Conservation (phyloP, 2,888 invertebrate genomes). For the Exephanes ischioxanthus region DNA sequence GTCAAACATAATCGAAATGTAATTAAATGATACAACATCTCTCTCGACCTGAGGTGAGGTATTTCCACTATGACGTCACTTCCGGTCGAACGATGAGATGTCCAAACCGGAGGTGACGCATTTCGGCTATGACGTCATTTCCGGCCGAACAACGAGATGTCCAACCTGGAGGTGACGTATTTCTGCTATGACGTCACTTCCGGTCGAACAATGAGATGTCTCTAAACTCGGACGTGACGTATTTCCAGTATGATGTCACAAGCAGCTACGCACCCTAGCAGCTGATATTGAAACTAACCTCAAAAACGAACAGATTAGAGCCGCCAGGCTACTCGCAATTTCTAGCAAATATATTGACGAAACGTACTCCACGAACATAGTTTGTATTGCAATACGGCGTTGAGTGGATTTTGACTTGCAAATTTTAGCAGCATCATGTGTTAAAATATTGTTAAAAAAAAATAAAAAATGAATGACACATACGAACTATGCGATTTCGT, state of each 20-base stretch:
- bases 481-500: conserved; percentile 81
- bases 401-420: neutral
- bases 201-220: too few species aligned
- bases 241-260: neutral
- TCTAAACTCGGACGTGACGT: too few species aligned
- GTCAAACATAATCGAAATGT: neutral
- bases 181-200: neutral
- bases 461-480: conserved; percentile 54
- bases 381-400: neutral
- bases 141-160: too few species aligned
- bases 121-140: too few species aligned
- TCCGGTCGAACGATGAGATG: too few species aligned
- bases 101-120: too few species aligned
- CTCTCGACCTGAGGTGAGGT: too few species aligned
- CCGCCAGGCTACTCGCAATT: neutral
- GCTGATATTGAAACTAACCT: neutral
- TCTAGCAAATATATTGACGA: neutral
- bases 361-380: neutral
- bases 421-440: neutral
- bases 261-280: neutral
- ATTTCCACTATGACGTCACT: too few species aligned
- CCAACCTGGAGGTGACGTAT: too few species aligned
- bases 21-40: too few species aligned
- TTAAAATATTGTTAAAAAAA: neutral
- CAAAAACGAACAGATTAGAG: neutral